Base-by-base conservation (phyloP, 2,113 vertebrate genomes). In the Eudyptes chrysolophus region DNA sequence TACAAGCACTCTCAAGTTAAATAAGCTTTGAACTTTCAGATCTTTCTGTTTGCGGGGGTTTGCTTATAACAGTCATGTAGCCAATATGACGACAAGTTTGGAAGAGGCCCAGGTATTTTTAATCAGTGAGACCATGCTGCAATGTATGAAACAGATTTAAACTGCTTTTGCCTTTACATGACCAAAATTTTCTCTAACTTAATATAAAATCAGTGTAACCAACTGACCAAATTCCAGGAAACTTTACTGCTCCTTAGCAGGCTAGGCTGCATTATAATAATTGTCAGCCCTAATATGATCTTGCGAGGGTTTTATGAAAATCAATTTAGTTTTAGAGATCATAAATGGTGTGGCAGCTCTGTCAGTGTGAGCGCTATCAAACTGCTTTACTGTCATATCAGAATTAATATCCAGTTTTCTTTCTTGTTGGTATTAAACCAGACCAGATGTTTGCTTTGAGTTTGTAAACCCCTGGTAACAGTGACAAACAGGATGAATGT, bases 21-120 rank as follows among this genome's bases (percentile, higher is more conserved):
- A 97, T 95, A 96, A 93, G 98, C 98, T 98, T 98, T 98, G 98
- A 98, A 98, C 97, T 98, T 84, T 96, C 96, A 95, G 97, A 96
- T 97, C 91, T 94, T 94, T 97, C 92, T 92, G 90, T 97, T 97
- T 95, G 95, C 40, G 7, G 94, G 94, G 89, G 87, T 96, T 98
- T 97, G 94, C 97, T 97, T 97, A 60, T 95, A 97, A 84, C 75
- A 95, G 92, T 93, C 90, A 72, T 96, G 80, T 83, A 97, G 98
- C 97, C 97, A 97, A 92, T 62, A 97, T 97, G 97, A 98, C 57
- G 94, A 97, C 94, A 97, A 70, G 54, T 90, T 97, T 98, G 98
- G 98, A 98, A 93, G 32, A 90, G 64, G n/a, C 74, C 97, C 97
- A 98, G 92, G 84, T 96, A 97, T 97, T 98, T 98, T 98, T 98